Conservation (phyloP, 2,113 vertebrate species). For the Hydrochoerus hydrochaeris region DNA sequence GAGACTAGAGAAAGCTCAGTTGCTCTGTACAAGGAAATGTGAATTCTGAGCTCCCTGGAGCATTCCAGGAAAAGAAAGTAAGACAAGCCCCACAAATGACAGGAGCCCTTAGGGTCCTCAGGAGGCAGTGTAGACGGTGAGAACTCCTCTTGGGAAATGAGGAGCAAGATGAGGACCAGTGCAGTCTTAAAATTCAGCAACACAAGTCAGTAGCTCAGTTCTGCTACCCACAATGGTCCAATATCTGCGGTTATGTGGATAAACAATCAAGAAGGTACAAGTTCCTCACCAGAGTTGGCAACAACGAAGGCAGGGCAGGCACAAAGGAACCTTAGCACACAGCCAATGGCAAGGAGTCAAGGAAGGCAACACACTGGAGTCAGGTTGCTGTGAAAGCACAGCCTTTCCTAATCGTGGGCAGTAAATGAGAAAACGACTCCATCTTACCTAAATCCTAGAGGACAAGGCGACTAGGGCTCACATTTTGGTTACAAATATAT, state of each 20-base stretch:
- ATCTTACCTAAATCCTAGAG: not conserved
- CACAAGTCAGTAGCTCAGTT: not conserved
- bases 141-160: not conserved
- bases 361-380: not conserved
- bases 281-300: not conserved
- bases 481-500: constrained; percentile 30
- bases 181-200: not conserved
- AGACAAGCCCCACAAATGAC: not conserved
- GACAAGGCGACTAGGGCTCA: not conserved
- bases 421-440: not conserved
- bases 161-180: not conserved
- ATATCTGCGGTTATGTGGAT: not conserved
- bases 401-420: not conserved
- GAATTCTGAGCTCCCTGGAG: not conserved
- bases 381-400: not conserved
- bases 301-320: not conserved
- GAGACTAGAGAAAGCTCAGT: not conserved
- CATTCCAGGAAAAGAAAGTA: not conserved
- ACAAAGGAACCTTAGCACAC: not conserved
- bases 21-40: not conserved
- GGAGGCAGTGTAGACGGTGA: not conserved
- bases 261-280: not conserved
- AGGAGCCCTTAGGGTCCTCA: not conserved
- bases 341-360: not conserved
- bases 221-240: not conserved